Percentiles rank a stretch among this genome's conserved stretches.
Evolutionary conservation across 2,888 invertebrate species (phyloP).

Genomic region (Trypoxylon attenuatum): DNA sequence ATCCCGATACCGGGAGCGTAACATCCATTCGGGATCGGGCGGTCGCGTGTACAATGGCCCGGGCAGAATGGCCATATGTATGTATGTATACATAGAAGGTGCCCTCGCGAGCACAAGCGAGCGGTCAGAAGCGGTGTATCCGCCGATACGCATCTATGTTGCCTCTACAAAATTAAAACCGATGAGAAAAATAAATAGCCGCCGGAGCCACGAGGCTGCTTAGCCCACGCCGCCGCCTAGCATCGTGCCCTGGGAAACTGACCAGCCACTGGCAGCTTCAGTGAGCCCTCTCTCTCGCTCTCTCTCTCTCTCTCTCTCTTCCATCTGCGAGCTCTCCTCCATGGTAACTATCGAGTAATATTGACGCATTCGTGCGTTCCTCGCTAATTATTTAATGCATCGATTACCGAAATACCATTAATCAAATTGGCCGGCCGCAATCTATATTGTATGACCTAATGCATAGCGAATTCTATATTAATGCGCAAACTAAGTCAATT

Average conservation of each 20-base stretch:
- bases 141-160: constrained; percentile 68
- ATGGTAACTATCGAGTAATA: constrained; percentile 30
- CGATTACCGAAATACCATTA: constrained; percentile 54
- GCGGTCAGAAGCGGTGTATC: constrained; percentile 25
- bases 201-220: constrained; percentile 25
- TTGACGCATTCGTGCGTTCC: constrained; percentile 16
- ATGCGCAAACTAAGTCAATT: constrained; percentile 52
- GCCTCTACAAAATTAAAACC: constrained; percentile 72
- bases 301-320: not conserved
- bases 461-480: constrained; percentile 56
- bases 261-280: no score
- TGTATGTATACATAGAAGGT: constrained; percentile 1
- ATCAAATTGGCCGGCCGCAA: constrained; percentile 56
- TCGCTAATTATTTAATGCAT: constrained; percentile 49
- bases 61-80: constrained; percentile 52
- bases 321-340: not conserved
- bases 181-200: constrained; percentile 72
- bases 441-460: constrained; percentile 56
- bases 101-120: constrained; percentile 1
- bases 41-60: constrained; percentile 55
- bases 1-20: constrained; percentile 62
- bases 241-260: constrained; percentile 58
- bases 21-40: constrained; percentile 52
- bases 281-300: constrained; percentile 10
- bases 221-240: constrained; percentile 72